These are phyloP conservation scores for Pseudopleuronectes americanus DNA, from an alignment of 2,797 vertebrate genomes.

Conservation along the genomic window DNA sequence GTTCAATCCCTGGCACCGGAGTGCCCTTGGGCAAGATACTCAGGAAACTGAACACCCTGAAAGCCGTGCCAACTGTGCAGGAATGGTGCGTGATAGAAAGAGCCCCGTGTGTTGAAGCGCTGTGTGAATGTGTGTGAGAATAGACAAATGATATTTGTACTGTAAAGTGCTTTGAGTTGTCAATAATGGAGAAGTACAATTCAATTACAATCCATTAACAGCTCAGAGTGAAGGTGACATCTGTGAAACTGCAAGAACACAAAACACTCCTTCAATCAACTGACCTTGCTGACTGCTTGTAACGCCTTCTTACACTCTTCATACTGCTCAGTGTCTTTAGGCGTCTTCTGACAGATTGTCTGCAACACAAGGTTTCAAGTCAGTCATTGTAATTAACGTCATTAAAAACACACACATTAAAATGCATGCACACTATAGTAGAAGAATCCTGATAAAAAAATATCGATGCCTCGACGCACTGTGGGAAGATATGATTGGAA, in stretches of 20 bases:
- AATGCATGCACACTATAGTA: slow-evolving; percentile 1
- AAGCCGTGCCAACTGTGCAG: no score
- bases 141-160: no score
- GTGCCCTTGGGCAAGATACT: no score
- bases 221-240: neutral
- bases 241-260: neutral
- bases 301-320: slow-evolving; percentile 91
- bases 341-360: slow-evolving; percentile 98
- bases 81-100: no score
- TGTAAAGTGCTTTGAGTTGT: no score
- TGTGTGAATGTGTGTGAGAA: no score
- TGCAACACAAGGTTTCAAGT: slow-evolving; percentile 73
- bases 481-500: slow-evolving; percentile 67
- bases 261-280: slow-evolving; percentile 3
- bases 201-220: no score
- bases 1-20: no score
- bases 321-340: slow-evolving; percentile 88
- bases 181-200: no score
- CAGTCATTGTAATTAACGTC: neutral
- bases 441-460: slow-evolving; percentile 29
- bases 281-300: slow-evolving; percentile 95
- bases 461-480: slow-evolving; percentile 28
- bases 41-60: no score
- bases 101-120: no score
- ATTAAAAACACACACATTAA: slow-evolving; percentile 1